phyloP scores from a whole-genome alignment of 2,113 vertebrate genomes.

The Hepsetus odoe region DNA sequence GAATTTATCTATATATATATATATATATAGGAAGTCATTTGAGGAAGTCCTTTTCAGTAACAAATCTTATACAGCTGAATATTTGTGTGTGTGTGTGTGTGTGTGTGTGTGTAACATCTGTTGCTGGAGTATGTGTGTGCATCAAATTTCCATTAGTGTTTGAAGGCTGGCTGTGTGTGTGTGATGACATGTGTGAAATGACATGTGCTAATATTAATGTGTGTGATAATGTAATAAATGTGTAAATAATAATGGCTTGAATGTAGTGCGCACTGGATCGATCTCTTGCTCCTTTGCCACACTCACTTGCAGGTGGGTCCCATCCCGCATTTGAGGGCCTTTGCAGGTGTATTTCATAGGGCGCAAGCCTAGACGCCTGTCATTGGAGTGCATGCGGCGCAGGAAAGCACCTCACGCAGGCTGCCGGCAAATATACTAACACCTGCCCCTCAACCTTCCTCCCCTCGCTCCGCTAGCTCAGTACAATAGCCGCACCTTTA shows the following conservation, averaged over 20 bases:
- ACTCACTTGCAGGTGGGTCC: slow-evolving; percentile 90
- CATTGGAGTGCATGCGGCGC: slow-evolving; percentile 98
- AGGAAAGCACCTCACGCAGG: slow-evolving; percentile 92
- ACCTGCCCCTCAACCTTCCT: slow-evolving; percentile 79
- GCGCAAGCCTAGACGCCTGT: slow-evolving; percentile 86
- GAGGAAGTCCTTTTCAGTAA: too few species aligned
- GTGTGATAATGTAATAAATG: too few species aligned
- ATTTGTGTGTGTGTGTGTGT: slow-evolving; percentile 43
- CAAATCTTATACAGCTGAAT: too few species aligned
- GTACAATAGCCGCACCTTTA: slow-evolving; percentile 87
- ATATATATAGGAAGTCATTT: too few species aligned
- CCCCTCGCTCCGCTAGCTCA: slow-evolving; percentile 80
- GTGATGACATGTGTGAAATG: slow-evolving; percentile 69
- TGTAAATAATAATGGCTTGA: too few species aligned
- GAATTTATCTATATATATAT: background rate
- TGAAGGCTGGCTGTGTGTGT: too few species aligned
- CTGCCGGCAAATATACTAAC: too few species aligned
- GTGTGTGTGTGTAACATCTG: too few species aligned
- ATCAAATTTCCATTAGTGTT: too few species aligned
- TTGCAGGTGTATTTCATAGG: slow-evolving; percentile 97
- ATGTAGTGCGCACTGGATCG: too few species aligned
- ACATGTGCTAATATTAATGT: too few species aligned
- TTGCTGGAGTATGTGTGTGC: too few species aligned
- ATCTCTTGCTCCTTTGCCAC: slow-evolving; percentile 73
- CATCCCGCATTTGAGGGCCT: slow-evolving; percentile 82